A percentile compares a stretch with the other conserved stretches of the same genome.
These are phyloP conservation scores for Hexactinellida sp. DNA, from an alignment of 37 sponge, comb jelly and placozoan genomes.

Conservation along the genomic window DNA sequence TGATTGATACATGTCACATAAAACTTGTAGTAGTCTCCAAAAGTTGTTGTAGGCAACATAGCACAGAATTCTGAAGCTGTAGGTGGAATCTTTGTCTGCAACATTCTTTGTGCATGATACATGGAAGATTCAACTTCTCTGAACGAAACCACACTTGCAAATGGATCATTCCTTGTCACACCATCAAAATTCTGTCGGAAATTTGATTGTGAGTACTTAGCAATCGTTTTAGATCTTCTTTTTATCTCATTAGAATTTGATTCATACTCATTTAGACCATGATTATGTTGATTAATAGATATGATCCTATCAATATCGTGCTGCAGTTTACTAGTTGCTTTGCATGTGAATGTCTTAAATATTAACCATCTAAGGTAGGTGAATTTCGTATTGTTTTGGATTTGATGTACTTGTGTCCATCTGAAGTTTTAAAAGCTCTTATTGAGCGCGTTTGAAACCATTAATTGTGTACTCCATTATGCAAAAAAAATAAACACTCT, in stretches of 20 bases:
- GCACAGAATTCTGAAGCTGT: not conserved
- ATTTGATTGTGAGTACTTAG: not conserved
- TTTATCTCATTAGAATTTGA: not conserved
- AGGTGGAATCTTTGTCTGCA: not conserved
- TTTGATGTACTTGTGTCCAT: not conserved
- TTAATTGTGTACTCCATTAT: no score
- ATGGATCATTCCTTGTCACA: not conserved
- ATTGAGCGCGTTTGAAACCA: no score
- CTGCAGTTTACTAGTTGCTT: not conserved
- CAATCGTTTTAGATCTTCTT: not conserved
- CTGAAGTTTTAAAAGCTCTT: not conserved
- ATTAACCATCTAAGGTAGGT: not conserved
- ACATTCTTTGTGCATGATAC: not conserved
- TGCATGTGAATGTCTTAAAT: not conserved
- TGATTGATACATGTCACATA: not conserved
- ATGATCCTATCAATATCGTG: not conserved
- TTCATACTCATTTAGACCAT: not conserved
- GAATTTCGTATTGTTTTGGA: not conserved
- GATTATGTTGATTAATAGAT: not conserved
- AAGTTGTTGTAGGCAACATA: not conserved
- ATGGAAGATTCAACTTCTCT: not conserved
- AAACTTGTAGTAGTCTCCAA: not conserved
- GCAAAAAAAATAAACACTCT: no score
- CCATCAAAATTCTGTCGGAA: not conserved
- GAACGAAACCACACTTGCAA: not conserved